These are phyloP conservation scores for Pseudococcus longispinus DNA, from an alignment of 2,888 invertebrate genomes.

Conservation along the genomic window DNA sequence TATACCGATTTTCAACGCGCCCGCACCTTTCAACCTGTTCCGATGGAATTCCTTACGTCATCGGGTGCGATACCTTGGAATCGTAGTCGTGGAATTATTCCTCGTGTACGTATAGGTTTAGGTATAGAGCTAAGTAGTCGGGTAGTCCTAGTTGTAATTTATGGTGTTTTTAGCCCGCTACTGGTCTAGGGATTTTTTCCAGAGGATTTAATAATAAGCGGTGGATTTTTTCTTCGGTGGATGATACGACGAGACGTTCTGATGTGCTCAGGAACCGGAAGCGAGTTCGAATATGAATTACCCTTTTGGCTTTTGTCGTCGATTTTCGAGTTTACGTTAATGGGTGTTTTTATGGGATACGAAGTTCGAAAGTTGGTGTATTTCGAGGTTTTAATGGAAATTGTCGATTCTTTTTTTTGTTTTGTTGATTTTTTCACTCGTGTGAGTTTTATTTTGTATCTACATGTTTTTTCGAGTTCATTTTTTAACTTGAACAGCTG, in stretches of 20 bases:
- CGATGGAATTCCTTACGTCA: constrained; percentile 7
- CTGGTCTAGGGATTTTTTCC: background rate
- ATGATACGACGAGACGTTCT: background rate
- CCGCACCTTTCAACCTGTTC: constrained; percentile 14
- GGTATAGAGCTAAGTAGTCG: background rate
- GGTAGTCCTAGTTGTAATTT: background rate
- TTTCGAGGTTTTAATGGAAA: too few species aligned
- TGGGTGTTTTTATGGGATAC: background rate
- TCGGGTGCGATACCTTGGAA: background rate
- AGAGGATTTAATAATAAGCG: background rate
- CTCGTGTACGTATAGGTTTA: background rate
- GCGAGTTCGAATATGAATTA: background rate
- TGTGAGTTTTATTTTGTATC: background rate
- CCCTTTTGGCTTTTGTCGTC: too few species aligned
- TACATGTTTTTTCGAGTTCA: too few species aligned
- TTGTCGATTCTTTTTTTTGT: too few species aligned
- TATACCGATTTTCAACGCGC: constrained; percentile 1
- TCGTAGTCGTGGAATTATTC: background rate
- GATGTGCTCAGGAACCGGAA: background rate
- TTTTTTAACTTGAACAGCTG: too few species aligned
- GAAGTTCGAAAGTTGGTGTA: background rate
- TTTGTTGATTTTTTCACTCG: background rate
- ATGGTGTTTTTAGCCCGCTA: background rate
- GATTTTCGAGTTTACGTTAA: background rate
- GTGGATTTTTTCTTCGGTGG: background rate